phyloP scores from a whole-genome alignment of 2,797 vertebrate genomes.

The Chiloscyllium punctatum region DNA sequence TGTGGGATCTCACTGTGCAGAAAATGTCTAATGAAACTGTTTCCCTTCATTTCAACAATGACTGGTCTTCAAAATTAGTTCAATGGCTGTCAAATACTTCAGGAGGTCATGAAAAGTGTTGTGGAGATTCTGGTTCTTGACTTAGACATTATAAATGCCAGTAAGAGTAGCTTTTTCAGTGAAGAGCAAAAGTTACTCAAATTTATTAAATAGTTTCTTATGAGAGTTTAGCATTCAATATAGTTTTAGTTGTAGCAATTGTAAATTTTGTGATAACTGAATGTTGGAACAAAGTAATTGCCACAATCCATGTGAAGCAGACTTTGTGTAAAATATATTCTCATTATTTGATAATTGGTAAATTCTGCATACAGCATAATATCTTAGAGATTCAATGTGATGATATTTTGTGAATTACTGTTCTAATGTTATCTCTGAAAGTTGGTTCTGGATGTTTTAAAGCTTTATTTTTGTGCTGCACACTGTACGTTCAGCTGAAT shows the following conservation, averaged over 20 bases:
- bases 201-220: slow-evolving; percentile 4
- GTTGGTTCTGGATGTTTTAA: too few species aligned
- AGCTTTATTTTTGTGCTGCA: not conserved
- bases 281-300: not conserved
- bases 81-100: not conserved
- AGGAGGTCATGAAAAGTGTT: not conserved
- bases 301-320: not conserved
- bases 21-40: not conserved
- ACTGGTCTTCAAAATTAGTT: not conserved
- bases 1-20: not conserved
- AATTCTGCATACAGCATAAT: not conserved
- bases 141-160: not conserved
- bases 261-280: not conserved
- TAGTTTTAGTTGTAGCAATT: not conserved
- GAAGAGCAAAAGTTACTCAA: not conserved
- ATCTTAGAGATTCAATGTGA: not conserved
- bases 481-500: not conserved
- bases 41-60: not conserved
- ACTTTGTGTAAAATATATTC: not conserved
- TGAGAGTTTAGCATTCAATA: not conserved
- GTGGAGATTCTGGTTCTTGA: not conserved
- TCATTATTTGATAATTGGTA: not conserved
- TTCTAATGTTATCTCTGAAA: not conserved
- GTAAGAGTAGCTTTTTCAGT: not conserved
- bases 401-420: not conserved